Evolutionary conservation across 1,140 invertebrate genomes (phyloP).

Genomic region (Fopius arisanus): DNA sequence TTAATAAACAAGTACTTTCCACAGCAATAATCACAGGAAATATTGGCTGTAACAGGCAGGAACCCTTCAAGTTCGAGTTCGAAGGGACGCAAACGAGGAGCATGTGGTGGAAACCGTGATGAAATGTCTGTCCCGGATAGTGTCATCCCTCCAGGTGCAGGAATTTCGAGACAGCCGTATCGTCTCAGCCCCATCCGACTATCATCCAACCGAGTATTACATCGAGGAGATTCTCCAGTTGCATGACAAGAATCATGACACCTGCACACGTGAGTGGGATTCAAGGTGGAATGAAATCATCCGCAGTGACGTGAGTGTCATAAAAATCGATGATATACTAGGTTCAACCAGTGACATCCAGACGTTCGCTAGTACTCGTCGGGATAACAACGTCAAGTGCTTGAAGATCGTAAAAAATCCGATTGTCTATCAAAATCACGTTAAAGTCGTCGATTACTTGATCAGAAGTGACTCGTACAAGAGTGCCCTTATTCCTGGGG

Average conservation of each 20-base stretch:
- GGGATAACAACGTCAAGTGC: neutral
- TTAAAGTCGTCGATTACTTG: neutral
- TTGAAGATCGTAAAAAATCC: neutral
- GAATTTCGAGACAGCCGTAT: slow-evolving; percentile 56
- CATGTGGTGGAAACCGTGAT: slow-evolving; percentile 70
- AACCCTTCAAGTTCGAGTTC: slow-evolving; percentile 69
- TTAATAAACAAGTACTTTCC: neutral
- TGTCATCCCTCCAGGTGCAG: slow-evolving; percentile 69
- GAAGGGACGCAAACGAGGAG: slow-evolving; percentile 74
- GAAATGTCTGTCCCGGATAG: slow-evolving; percentile 68
- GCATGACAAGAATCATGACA: slow-evolving; percentile 11
- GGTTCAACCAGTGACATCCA: neutral
- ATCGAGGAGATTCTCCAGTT: slow-evolving; percentile 42
- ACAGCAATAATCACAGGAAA: too few relatives aligned
- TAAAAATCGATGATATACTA: slow-evolving; percentile 31
- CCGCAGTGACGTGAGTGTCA: neutral
- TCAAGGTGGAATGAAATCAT: neutral
- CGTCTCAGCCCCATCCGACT: neutral
- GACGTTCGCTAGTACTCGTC: neutral
- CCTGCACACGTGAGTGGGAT: neutral
- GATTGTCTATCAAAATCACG: neutral
- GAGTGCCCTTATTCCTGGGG: neutral
- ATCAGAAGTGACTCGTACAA: neutral
- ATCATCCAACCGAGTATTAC: slow-evolving; percentile 43
- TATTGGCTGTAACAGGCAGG: slow-evolving; percentile 63